Percentiles rank a stretch among this genome's conserved stretches.
phyloP scores from a whole-genome alignment of 2,797 vertebrate genomes.

The Avahi laniger region DNA sequence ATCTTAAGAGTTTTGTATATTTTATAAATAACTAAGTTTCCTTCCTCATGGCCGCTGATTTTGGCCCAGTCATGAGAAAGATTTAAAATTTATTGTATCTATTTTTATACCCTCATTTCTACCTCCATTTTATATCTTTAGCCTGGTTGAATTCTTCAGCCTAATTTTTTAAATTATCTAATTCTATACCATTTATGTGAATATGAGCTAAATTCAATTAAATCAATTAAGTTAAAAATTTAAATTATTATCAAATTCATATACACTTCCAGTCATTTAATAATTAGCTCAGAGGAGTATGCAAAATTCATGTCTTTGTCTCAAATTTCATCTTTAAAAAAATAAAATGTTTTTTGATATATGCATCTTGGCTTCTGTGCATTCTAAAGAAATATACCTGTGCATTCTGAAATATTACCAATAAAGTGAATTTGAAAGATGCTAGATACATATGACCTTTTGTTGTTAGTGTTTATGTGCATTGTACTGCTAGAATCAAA shows the following conservation, averaged over 20 bases:
- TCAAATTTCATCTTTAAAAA: background rate
- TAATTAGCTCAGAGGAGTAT: background rate
- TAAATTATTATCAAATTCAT: slow-evolving; percentile 7
- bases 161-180: background rate
- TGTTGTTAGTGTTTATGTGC: background rate
- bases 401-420: background rate
- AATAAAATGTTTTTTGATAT: background rate
- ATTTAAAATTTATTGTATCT: background rate
- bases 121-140: background rate
- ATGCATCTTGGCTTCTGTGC: background rate
- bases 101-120: background rate
- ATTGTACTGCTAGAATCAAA: background rate
- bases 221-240: background rate
- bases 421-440: background rate
- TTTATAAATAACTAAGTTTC: background rate
- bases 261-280: background rate
- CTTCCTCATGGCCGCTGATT: background rate
- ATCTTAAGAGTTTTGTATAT: background rate
- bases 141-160: background rate
- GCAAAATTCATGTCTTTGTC: background rate
- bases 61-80: background rate
- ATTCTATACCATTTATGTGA: background rate
- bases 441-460: background rate
- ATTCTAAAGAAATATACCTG: background rate
- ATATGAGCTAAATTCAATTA: background rate